phyloP scores from a whole-genome alignment of 2,888 invertebrate genomes.

The Tetanocera ferruginea region DNA sequence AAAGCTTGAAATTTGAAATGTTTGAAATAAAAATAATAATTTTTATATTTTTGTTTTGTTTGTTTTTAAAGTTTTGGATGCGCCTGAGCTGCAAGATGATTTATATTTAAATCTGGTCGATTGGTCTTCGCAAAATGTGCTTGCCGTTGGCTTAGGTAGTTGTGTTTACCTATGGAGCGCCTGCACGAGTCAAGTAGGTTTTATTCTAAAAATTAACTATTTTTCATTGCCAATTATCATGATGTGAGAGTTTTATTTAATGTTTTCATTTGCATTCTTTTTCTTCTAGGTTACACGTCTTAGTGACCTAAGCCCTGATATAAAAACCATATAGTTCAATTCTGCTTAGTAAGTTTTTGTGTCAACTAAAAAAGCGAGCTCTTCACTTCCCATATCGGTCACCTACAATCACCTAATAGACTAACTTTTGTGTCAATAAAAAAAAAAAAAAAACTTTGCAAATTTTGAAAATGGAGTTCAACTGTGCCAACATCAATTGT shows the following conservation, averaged over 20 bases:
- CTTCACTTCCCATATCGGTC: too few relatives aligned
- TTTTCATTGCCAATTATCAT: slow-evolving; percentile 39
- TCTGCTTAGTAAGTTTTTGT: too few relatives aligned
- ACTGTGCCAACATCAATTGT: too few relatives aligned
- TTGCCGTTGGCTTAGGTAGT: slow-evolving; percentile 96
- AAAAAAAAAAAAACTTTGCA: too few relatives aligned
- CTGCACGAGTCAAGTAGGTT: slow-evolving; percentile 90
- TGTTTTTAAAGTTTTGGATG: slow-evolving; percentile 63
- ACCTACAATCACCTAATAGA: too few relatives aligned
- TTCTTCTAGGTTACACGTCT: slow-evolving; percentile 83
- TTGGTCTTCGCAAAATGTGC: slow-evolving; percentile 99
- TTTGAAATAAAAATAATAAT: not conserved
- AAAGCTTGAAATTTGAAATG: not conserved
- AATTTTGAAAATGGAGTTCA: too few relatives aligned
- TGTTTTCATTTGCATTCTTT: slow-evolving; percentile 40
- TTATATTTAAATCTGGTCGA: slow-evolving; percentile 99
- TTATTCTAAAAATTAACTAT: not conserved
- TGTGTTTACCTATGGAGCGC: slow-evolving; percentile 99
- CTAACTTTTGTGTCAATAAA: too few relatives aligned
- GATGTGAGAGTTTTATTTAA: slow-evolving; percentile 34
- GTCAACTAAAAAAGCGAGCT: too few relatives aligned
- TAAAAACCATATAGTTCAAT: slow-evolving; percentile 97
- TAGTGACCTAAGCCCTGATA: slow-evolving; percentile 93
- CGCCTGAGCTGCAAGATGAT: slow-evolving; percentile 83
- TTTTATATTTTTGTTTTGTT: not conserved